Evolutionary conservation across 2,797 vertebrate genomes (phyloP), one percentile per base, ranked within the genome.

Genomic region (Neomorphus geoffroyi): DNA sequence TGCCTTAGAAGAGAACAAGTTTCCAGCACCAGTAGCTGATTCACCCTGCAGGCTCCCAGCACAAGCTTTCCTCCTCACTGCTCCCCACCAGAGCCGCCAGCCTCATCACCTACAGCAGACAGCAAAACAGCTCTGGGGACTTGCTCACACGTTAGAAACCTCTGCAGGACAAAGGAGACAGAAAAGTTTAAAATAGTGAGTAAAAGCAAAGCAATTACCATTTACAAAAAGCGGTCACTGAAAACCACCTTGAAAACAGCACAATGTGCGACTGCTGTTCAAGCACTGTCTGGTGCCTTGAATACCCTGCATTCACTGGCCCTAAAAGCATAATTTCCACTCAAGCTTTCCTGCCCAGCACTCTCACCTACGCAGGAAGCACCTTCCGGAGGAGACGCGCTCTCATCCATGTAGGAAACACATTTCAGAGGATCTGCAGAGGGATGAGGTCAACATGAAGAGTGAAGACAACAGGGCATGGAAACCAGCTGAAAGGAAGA

Each of bases 401-500:
- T 64, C 70, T 92, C 39, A 62, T 18, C 82, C 73, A 16, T 1
- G 18, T 3, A 82, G 94, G 90, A 94, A 96, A 94, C 71, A 27
- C 15, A 88, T 88, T 80, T 48, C 83, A 37, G 70, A 91, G 61
- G 75, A 67, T 28, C 53, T 77, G 67, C 6, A 4, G 30, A 84
- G 46, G 11, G n/a, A 61, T 51, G 46, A 72, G 61, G 81, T 57
- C 75, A 88, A 91, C 81, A 93, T 90, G 80, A 95, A 94, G 27
- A 81, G 28, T 7, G 6, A 46, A 58, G 71, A 75, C 64, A 83
- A 81, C 69, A 58, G 60, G 35, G 15, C 65, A 90, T 65, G 67
- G 83, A 61, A 92, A 96, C 90, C 64, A 88, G 78, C 6, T 54
- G 45, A 82, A 93, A 30, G 30, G 83, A 92, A 90, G 39, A 90